A percentile compares a stretch with the other conserved stretches of the same genome.
These are phyloP conservation scores for Microtus montanus DNA, from an alignment of 2,113 vertebrate genomes.

Conservation along the genomic window DNA sequence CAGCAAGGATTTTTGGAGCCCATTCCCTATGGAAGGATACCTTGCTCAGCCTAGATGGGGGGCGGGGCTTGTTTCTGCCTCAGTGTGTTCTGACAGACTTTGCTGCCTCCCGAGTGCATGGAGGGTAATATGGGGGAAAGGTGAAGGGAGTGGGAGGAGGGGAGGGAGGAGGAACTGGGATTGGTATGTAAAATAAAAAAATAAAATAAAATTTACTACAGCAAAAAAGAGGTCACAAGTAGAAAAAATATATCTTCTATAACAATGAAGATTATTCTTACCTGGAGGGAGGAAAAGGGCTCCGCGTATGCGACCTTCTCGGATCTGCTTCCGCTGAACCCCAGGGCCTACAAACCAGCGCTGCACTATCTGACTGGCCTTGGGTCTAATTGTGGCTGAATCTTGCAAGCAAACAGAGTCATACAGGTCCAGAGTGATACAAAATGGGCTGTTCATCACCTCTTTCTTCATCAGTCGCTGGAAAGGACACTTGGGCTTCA, in stretches of 20 bases:
- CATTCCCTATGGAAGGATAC: too few relatives aligned
- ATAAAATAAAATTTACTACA: neutral
- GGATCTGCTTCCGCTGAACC: slow-evolving; percentile 82
- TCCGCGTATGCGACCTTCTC: slow-evolving; percentile 83
- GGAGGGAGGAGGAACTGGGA: too few relatives aligned
- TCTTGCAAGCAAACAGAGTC: neutral
- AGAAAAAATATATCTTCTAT: neutral
- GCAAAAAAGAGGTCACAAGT: neutral
- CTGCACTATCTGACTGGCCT: slow-evolving; percentile 79
- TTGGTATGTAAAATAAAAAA: too few relatives aligned
- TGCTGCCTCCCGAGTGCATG: too few relatives aligned
- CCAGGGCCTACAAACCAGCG: slow-evolving; percentile 83
- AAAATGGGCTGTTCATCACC: slow-evolving; percentile 81
- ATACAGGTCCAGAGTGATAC: slow-evolving; percentile 77
- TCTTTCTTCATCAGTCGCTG: slow-evolving; percentile 84
- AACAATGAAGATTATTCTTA: slow-evolving; percentile 59
- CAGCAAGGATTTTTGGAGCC: neutral
- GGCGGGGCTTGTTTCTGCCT: too few relatives aligned
- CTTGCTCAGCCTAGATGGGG: too few relatives aligned
- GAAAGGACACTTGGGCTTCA: slow-evolving; percentile 81
- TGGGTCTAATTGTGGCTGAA: slow-evolving; percentile 24
- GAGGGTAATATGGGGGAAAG: too few relatives aligned
- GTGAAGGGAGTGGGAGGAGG: too few relatives aligned
- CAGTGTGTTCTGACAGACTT: too few relatives aligned
- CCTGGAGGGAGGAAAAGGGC: slow-evolving; percentile 89